Evolutionary conservation across 2,113 vertebrate species (phyloP).

Genomic region (Prunella himalayana): DNA sequence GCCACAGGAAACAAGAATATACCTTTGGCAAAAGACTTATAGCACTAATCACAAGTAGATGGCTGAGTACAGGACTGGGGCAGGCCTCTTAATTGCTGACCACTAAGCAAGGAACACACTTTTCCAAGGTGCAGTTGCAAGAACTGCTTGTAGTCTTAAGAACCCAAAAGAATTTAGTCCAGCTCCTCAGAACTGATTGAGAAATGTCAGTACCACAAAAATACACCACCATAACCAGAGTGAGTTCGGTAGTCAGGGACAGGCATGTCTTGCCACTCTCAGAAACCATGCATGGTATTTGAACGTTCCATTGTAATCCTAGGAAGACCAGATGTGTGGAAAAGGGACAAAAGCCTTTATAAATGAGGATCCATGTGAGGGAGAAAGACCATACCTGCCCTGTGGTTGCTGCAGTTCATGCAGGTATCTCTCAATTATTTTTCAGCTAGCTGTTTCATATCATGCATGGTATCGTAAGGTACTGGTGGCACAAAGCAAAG

Average conservation of each 20-base stretch:
- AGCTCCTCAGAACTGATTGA: neutral
- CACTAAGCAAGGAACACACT: neutral
- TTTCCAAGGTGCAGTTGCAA: neutral
- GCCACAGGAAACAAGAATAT: neutral
- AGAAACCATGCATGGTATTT: neutral
- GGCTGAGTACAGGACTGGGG: neutral
- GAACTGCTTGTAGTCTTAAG: neutral
- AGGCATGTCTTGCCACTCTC: neutral
- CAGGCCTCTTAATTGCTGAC: neutral
- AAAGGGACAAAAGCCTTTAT: neutral
- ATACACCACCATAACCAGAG: neutral
- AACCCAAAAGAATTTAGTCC: neutral
- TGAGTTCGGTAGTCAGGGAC: neutral
- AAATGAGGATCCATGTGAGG: neutral
- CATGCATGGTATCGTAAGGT: neutral
- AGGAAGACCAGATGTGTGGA: neutral
- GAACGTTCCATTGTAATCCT: neutral
- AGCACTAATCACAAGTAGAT: neutral
- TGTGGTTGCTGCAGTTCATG: neutral
- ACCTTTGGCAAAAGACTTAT: neutral
- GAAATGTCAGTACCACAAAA: slow-evolving; percentile 19
- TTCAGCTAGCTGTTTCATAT: neutral
- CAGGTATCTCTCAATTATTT: neutral
- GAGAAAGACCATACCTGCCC: neutral
- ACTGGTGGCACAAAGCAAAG: neutral